phyloP scores from a whole-genome alignment of 1,140 invertebrate species.

The Drosophila kikkawai region DNA sequence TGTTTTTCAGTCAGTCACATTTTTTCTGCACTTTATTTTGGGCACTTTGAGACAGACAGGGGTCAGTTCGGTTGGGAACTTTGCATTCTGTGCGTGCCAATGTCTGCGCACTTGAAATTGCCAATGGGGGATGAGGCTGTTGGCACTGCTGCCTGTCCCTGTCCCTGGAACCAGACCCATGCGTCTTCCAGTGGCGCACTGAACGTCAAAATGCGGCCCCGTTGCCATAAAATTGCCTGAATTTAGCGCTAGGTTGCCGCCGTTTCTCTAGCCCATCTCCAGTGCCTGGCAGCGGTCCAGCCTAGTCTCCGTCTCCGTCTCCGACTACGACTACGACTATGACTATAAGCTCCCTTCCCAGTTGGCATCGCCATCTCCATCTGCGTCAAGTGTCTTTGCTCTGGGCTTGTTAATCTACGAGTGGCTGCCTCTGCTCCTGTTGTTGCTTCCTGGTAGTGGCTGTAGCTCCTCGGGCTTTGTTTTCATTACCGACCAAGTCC shows the following conservation, averaged over 20 bases:
- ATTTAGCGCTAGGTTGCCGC: constrained; percentile 74
- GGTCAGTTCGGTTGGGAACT: constrained; percentile 19
- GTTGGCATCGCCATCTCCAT: constrained; percentile 1
- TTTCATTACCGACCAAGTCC: constrained; percentile 74
- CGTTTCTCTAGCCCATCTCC: constrained; percentile 58
- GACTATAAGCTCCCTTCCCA: neutral
- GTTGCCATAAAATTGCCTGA: constrained; percentile 80
- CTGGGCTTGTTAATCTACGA: constrained; percentile 77
- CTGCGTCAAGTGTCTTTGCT: constrained; percentile 66
- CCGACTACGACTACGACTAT: neutral
- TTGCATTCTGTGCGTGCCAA: constrained; percentile 51
- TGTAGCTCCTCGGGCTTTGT: constrained; percentile 72
- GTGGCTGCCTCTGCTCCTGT: constrained; percentile 50
- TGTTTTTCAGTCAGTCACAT: constrained; percentile 18
- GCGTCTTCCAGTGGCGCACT: constrained; percentile 74
- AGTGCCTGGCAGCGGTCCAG: constrained; percentile 72
- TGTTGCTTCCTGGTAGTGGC: constrained; percentile 56
- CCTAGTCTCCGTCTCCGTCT: constrained; percentile 9
- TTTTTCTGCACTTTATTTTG: constrained; percentile 22
- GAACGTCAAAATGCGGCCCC: constrained; percentile 69
- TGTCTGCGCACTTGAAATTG: constrained; percentile 69
- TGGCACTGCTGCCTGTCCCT: constrained; percentile 15
- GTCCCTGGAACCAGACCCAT: constrained; percentile 55
- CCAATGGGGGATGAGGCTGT: constrained; percentile 20
- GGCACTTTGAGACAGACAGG: constrained; percentile 6